Conservation (phyloP, 2,113 vertebrate species). For the Oryzias curvinotus region DNA sequence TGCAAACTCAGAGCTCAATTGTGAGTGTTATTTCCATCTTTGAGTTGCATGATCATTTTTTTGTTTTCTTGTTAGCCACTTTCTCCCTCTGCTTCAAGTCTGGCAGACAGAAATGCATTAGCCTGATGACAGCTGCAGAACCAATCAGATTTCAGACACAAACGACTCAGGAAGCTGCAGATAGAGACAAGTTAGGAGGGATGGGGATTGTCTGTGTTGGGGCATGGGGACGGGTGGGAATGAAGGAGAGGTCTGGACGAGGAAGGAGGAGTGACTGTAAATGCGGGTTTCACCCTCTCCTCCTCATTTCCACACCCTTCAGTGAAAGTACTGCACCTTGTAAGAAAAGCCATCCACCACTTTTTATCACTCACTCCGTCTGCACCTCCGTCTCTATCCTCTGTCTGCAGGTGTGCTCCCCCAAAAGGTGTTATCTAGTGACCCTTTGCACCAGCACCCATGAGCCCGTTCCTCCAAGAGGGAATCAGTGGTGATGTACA, state of each 20-base stretch:
- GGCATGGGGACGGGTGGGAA: slow-evolving; percentile 44
- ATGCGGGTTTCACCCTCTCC: slow-evolving; percentile 11
- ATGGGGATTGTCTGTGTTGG: slow-evolving; percentile 27
- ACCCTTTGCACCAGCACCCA: slow-evolving; percentile 18
- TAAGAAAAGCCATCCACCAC: slow-evolving; percentile 25
- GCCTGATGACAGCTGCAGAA: not conserved
- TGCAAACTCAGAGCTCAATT: no score
- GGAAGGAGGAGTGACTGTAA: slow-evolving; percentile 16
- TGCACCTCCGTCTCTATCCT: not conserved
- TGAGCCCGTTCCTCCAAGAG: not conserved
- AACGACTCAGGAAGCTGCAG: not conserved
- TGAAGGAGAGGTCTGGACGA: slow-evolving; percentile 9
- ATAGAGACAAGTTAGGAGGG: not conserved
- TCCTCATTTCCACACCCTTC: slow-evolving; percentile 11
- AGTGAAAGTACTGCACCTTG: slow-evolving; percentile 48
- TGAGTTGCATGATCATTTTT: no score
- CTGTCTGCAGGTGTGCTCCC: slow-evolving; percentile 33
- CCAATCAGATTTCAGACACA: slow-evolving; percentile 6
- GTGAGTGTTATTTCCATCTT: no score
- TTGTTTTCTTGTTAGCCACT: no score
- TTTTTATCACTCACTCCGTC: slow-evolving; percentile 24
- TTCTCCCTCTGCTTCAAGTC: no score
- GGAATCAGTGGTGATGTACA: not conserved
- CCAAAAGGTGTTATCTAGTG: slow-evolving; percentile 19
- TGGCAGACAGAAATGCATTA: not conserved